Percentiles rank a stretch among this genome's conserved stretches.
These are phyloP conservation scores for Drosophila multiciliata DNA, from an alignment of 2,888 invertebrate genomes.

Conservation along the genomic window DNA sequence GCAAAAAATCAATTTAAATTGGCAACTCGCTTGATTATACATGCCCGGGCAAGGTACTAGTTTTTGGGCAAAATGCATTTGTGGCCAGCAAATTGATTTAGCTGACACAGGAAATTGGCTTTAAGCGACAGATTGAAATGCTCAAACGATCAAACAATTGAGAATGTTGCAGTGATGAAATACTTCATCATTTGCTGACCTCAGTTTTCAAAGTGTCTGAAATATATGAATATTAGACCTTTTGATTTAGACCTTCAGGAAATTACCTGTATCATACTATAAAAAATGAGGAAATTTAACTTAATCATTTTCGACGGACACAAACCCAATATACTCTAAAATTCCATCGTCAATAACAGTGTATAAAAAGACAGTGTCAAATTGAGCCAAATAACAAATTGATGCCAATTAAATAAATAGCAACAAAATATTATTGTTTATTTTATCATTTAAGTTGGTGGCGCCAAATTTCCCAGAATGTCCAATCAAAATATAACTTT, in stretches of 20 bases:
- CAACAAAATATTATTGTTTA: slow-evolving; percentile 12
- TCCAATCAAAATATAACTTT: background rate
- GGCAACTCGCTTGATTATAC: slow-evolving; percentile 58
- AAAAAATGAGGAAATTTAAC: background rate
- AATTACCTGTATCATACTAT: background rate
- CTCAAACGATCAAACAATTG: slow-evolving; percentile 11
- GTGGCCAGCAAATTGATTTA: slow-evolving; percentile 29
- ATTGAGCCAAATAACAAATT: background rate
- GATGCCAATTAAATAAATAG: slow-evolving; percentile 8
- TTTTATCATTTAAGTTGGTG: slow-evolving; percentile 9
- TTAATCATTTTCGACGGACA: background rate
- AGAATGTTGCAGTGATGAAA: background rate
- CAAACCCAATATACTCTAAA: background rate
- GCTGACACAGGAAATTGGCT: slow-evolving; percentile 31
- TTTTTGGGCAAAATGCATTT: slow-evolving; percentile 42
- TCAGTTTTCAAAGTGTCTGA: background rate
- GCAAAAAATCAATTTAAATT: slow-evolving; percentile 65
- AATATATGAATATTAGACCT: background rate
- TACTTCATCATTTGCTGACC: background rate
- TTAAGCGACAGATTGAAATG: slow-evolving; percentile 30
- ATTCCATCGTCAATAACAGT: background rate
- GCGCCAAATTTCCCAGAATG: slow-evolving; percentile 21
- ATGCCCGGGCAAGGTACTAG: slow-evolving; percentile 25
- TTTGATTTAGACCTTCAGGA: background rate
- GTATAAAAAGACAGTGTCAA: background rate